These are phyloP conservation scores for Apodemia hepburni DNA, from an alignment of 2,888 invertebrate species.

Conservation along the genomic window DNA sequence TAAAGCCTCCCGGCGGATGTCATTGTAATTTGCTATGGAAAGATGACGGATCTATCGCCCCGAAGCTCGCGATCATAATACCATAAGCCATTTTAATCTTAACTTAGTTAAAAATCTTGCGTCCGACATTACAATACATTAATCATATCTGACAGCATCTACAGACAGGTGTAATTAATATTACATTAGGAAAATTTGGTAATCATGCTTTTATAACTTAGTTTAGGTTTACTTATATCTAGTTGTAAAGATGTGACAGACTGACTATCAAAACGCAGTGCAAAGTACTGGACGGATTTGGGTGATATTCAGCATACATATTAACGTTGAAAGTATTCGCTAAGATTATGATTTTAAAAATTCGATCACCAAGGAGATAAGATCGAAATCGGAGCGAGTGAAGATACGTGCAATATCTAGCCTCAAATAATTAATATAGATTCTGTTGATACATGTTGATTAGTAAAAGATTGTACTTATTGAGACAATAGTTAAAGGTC, in stretches of 20 bases:
- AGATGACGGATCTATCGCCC: slow-evolving; percentile 68
- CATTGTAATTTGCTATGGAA: slow-evolving; percentile 73
- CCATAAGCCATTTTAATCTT: slow-evolving; percentile 79
- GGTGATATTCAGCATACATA: too few relatives aligned
- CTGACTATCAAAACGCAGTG: too few relatives aligned
- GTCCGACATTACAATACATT: slow-evolving; percentile 67
- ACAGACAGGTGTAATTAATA: slow-evolving; percentile 8
- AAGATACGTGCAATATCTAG: too few relatives aligned
- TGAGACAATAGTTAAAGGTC: too few relatives aligned
- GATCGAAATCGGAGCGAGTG: too few relatives aligned
- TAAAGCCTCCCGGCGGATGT: slow-evolving; percentile 74
- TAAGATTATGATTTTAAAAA: too few relatives aligned
- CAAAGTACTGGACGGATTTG: too few relatives aligned
- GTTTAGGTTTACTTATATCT: not conserved
- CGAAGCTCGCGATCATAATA: slow-evolving; percentile 64
- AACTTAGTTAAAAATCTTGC: slow-evolving; percentile 80
- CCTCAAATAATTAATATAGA: too few relatives aligned
- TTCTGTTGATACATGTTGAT: too few relatives aligned
- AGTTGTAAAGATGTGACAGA: not conserved
- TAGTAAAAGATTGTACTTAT: too few relatives aligned
- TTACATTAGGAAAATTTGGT: slow-evolving; percentile 2
- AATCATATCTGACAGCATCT: slow-evolving; percentile 71
- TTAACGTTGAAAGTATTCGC: too few relatives aligned
- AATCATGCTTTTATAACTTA: not conserved
- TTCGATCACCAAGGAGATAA: too few relatives aligned